Base-by-base conservation (phyloP, 1,140 invertebrate species). In the Sinella curviseta region DNA sequence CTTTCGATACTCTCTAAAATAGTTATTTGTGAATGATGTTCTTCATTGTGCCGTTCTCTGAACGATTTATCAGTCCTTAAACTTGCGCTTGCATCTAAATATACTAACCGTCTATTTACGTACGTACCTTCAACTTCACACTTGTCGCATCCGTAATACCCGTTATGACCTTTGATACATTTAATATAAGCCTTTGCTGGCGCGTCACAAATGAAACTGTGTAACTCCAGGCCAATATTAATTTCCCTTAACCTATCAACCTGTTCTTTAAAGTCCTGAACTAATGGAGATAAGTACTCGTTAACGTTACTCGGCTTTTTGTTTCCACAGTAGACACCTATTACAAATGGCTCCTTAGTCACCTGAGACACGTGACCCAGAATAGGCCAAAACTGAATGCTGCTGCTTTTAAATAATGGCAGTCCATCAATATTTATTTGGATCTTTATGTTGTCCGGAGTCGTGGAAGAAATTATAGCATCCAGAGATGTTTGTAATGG, bases 161-260 rank as follows among this genome's bases (percentile, higher is more conserved):
- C 85, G 74, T 24, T 83, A 67, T 84, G 83, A 30, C 73, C 75
- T 84, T 85, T 86, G 17, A 80, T 80, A 24, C 74, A 28, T 77
- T 85, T 85, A 0, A 87, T 77, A 76, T 84, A 84, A 28, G 85
- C 81, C 65, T 80, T 79, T 2, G 85, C 86, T 24, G 84, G 84
- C 1, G 84, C 80, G 81, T 87, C 85, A 81, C 85, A 87, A 60
- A 86, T 81, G 39, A 87, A 78, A 75, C 77, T 79, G 34, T 78
- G 30, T n/a, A n/a, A n/a, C n/a, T n/a, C n/a, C 12, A 86, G 73
- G 12, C 3, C 1, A 57, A 65, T 48, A 67, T 86, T 39, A n/a
- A n/a, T 17, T 20, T 31, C 78, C 82, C 77, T 57, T 75, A 39
- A 74, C 75, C 76, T 30, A 82, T 76, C 57, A 81, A 85, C 74